Percentiles rank a stretch among this genome's conserved stretches.
phyloP scores from a whole-genome alignment of 2,797 vertebrate species.

The Gallirallus australis region DNA sequence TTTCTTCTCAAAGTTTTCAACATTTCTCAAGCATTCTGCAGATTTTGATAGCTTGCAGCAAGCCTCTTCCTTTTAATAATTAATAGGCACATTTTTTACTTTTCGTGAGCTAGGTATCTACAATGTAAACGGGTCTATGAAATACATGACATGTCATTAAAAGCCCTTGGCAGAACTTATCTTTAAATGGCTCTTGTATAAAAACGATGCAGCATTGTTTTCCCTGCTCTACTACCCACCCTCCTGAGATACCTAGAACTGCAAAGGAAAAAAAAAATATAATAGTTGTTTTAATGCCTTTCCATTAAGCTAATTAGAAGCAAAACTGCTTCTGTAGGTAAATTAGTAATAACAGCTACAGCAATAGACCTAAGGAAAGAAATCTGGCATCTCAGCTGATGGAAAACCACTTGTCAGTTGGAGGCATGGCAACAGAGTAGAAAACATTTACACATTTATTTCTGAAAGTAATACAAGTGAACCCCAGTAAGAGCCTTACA shows the following conservation, averaged over 20 bases:
- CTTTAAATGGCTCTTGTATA: neutral
- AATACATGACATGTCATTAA: neutral
- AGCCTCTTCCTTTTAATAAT: neutral
- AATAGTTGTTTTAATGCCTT: slow-evolving; percentile 32
- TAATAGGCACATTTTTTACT: neutral
- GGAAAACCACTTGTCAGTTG: neutral
- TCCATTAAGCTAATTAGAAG: slow-evolving; percentile 66
- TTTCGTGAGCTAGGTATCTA: neutral
- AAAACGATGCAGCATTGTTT: neutral
- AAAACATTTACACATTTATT: neutral
- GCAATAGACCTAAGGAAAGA: slow-evolving; percentile 44
- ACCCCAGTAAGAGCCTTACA: neutral
- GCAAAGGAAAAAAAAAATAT: slow-evolving; percentile 31
- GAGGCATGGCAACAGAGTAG: rapidly evolving
- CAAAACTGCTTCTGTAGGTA: slow-evolving; percentile 46
- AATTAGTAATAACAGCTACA: slow-evolving; percentile 36
- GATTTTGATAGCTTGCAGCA: neutral
- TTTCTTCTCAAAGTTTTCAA: neutral
- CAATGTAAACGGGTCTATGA: neutral
- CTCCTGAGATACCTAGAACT: neutral
- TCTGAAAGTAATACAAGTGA: neutral
- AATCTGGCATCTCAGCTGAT: neutral
- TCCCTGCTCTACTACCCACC: neutral
- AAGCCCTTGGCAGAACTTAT: neutral
- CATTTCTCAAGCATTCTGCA: neutral